A percentile compares a stretch with the other conserved stretches of the same genome.
These are phyloP conservation scores for Numenius phaeopus DNA, from an alignment of 2,797 vertebrate genomes.

Conservation along the genomic window DNA sequence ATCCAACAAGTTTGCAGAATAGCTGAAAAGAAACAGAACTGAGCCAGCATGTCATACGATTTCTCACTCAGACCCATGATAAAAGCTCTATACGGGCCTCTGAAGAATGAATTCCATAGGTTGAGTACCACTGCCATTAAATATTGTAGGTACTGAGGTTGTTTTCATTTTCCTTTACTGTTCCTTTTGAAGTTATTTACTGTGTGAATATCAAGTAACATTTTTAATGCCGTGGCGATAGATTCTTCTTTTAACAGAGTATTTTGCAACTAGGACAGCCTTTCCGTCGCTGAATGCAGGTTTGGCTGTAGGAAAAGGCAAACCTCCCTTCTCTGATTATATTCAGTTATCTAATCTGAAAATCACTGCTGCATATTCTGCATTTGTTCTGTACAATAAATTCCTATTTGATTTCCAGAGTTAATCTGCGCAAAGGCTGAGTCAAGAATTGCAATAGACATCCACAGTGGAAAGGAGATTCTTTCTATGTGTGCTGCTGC, in stretches of 20 bases:
- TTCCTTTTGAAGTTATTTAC: conserved; percentile 39
- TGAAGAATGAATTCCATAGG: conserved; percentile 41
- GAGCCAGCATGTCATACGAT: neutral
- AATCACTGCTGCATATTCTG: neutral
- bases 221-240: conserved; percentile 11
- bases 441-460: conserved; percentile 26
- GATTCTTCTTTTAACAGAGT: neutral
- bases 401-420: conserved; percentile 26
- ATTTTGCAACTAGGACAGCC: neutral
- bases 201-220: conserved; percentile 22
- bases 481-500: neutral
- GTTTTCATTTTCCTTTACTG: conserved; percentile 45
- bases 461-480: conserved; percentile 10
- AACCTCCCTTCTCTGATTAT: neutral
- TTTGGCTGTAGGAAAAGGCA: neutral
- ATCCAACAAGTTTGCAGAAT: conserved; percentile 4
- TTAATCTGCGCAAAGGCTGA: conserved; percentile 16
- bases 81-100: conserved; percentile 47
- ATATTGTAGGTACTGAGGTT: conserved; percentile 36
- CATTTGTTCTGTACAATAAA: conserved; percentile 8
- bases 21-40: conserved; percentile 31
- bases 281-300: neutral
- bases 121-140: conserved; percentile 19
- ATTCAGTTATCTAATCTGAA: conserved; percentile 30
- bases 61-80: conserved; percentile 56